Base-by-base conservation (phyloP, 2,113 vertebrate genomes). In the Corvus hawaiiensis region DNA sequence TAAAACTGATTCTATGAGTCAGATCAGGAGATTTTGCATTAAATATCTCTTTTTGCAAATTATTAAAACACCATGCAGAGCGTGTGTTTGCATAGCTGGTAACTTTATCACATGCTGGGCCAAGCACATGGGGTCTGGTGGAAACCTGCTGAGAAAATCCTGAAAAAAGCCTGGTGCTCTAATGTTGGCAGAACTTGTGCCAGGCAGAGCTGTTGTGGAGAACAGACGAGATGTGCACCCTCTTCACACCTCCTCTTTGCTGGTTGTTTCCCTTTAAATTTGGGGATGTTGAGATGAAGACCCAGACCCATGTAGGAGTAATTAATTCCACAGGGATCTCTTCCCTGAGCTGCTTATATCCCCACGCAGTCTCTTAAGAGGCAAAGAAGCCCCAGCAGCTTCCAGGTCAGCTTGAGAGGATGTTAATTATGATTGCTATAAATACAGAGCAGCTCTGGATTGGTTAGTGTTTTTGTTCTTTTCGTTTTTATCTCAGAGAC, bases 121-220 rank as follows among this genome's bases (percentile, higher is more conserved):
- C 74, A 66, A 74, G 68, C 28, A 62, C 75, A 33, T 35, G 35
- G 43, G 39, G n/a, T 33, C 28, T 83, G 18, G 16, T 23, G 39
- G 72, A 90, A 85, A 74, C 83, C 59, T 77, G 55, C 79, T 86
- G 59, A 90, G 75, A 93, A 90, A 92, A 91, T 88, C n/a, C 71
- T 62, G 71, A 82, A 51, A 77, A 89, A 62, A 79, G 7, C 16
- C 63, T 87, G 46, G 26, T 83, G 46, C 27, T 63, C 52, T 46
- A 32, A 55, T 9, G 27, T 28, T 55, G n/a, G 59, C 27, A 75
- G 64, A 85, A 72, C 8, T 43, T 72, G n/a, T 49, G 78, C 71
- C 90, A 79, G 84, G 44, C 30, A 74, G 58, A 69, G 46, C 20
- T 49, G 20, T n/a, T 69, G 41, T 6, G 6, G 26, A n/a, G 23